Base-by-base conservation (phyloP, 2,113 vertebrate species). In the Leucopsar rothschildi region DNA sequence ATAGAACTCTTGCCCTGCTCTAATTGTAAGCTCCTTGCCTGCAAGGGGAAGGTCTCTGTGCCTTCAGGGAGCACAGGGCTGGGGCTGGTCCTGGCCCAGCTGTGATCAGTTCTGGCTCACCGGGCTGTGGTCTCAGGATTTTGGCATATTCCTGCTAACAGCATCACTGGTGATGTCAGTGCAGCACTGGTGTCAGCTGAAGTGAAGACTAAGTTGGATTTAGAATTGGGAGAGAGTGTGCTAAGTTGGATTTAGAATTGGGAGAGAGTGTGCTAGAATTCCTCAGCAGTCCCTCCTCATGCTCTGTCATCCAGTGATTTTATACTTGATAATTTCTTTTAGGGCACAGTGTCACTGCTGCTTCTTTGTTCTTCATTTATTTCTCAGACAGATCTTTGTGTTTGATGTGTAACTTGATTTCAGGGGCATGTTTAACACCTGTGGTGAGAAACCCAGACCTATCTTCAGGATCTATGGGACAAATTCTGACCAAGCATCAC, bases 11-110 rank as follows among this genome's bases (percentile, higher is more conserved):
- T 82, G 44, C 61, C 37, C 37, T 94, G 18, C 85, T 89, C 68
- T 91, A 35, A 47, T 1, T 84, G 82, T 96, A 96, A 97, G 93
- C 96, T 95, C 76, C 83, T 96, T 94, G 91, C 84, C 8, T 79
- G 76, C 68, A 68, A 83, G 82, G 87, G 42, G 82, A 92, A 97
- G 53, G 80, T 91, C 76, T 73, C 37, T 29, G 39, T 60, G 40
- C n/a, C 68, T 86, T 52, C 63, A 76, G 68, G 82, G 71, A 66
- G 70, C 20, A 0, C 15, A 15, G 65, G 50, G 64, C 56, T 81
- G 44, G 4, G 80, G 29, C 60, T 73, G 75, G 17, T 56, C 33
- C 59, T 39, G 57, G 42, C 40, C 70, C 55, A 10, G 81, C 37
- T 61, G 57, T 40, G 37, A 0, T 7, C 31, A 31, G 14, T 11